Percentiles rank a stretch among this genome's conserved stretches.
Evolutionary conservation across 2,113 vertebrate species (phyloP).

Genomic region (Lipophrys pholis): DNA sequence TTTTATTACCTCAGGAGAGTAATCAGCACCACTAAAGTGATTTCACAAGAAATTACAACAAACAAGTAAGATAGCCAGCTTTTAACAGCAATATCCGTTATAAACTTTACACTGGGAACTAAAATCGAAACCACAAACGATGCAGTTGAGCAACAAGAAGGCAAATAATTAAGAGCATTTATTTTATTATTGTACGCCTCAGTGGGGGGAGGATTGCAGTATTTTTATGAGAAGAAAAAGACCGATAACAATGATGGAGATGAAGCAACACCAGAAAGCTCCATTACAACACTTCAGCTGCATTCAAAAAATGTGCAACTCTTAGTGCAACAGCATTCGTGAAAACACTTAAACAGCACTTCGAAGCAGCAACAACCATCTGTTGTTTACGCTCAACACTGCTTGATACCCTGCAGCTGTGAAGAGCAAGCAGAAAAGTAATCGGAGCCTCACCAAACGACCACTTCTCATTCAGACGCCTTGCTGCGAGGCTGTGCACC

Average conservation of each 20-base stretch:
- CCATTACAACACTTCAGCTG: conserved; percentile 18
- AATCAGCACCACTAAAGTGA: not conserved
- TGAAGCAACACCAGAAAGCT: conserved; percentile 21
- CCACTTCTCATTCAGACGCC: conserved; percentile 88
- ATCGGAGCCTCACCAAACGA: conserved; percentile 77
- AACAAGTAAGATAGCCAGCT: not conserved
- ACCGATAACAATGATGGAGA: not conserved
- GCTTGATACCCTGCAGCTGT: conserved; percentile 5
- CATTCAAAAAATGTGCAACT: conserved; percentile 16
- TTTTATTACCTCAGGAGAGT: not conserved
- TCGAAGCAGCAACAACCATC: not conserved
- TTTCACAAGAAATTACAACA: not conserved
- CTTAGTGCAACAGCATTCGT: conserved; percentile 2
- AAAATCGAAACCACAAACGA: not conserved
- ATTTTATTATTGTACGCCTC: not conserved
- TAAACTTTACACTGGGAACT: not conserved
- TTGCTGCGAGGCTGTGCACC: conserved; percentile 83
- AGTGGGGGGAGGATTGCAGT: not conserved
- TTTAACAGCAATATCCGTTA: not conserved
- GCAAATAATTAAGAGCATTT: not conserved
- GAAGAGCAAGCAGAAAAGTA: not conserved
- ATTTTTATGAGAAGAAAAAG: not conserved
- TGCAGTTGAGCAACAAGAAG: not conserved
- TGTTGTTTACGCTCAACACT: not conserved
- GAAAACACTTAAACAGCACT: conserved; percentile 21